Evolutionary conservation across 2,797 vertebrate genomes (phyloP), one percentile per base, ranked within the genome.

Genomic region (Pogoniulus pusillus): DNA sequence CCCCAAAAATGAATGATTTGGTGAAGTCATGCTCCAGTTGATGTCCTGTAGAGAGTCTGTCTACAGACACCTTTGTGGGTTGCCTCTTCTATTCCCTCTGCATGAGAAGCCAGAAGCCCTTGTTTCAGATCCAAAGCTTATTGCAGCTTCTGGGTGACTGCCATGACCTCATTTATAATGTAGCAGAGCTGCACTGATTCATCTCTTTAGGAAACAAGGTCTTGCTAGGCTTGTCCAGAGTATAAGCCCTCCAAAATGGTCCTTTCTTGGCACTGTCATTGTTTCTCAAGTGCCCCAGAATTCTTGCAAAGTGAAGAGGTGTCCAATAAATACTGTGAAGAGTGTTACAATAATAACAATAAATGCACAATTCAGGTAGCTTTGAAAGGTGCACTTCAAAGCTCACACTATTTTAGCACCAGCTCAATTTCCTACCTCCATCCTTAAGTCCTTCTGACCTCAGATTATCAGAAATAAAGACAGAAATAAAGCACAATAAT

Each of bases 81-180:
- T 95, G 96, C 96, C 76, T 71, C 87, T 96, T 96, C 53, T 85
- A 89, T 96, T 97, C 97, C 97, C 97, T 97, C 97, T 96, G 94
- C 95, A 82, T 16, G 91, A 85, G 94, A 92, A 96, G 70, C 73
- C 51, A 85, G 94, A 92, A 96, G 70, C 73, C 51, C 90, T 96
- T 85, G 85, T 95, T 97, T 95, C 92, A 91, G 91, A 96, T 96
- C 95, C 93, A 70, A 89, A 96, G 96, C 89, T 91, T 94, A 95
- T 95, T 96, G 89, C 94, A 96, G 93, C 94, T 94, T 87, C 95
- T 96, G 95, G 93, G 93, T 87, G 87, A 94, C 93, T 95, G 96
- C 94, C 92, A 59, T 94, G 95, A 93, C 90, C 94, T 93, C 80
- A 82, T 88, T 91, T 76, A 84, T 94, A 90, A 73, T 2, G 39